A percentile compares a stretch with the other conserved stretches of the same genome.
These are phyloP conservation scores for Lophura nycthemera DNA, from an alignment of 2,113 vertebrate species.

Conservation along the genomic window DNA sequence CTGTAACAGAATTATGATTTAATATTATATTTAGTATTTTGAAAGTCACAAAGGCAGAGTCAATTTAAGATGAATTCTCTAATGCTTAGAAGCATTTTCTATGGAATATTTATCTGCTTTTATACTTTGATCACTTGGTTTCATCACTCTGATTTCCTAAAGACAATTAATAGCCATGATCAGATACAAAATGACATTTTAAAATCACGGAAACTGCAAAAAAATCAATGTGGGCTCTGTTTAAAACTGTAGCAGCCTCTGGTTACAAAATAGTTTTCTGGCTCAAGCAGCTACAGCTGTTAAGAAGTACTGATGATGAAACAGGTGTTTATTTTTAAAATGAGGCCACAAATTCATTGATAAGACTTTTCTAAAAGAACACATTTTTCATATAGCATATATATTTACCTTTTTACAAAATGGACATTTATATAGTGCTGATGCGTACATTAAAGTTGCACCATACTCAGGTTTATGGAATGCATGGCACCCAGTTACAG, in stretches of 20 bases:
- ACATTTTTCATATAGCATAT: background rate
- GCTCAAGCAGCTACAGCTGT: background rate
- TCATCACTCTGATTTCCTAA: background rate
- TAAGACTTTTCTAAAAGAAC: background rate
- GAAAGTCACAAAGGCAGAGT: background rate
- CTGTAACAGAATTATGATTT: background rate
- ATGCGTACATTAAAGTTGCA: background rate
- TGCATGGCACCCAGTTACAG: background rate
- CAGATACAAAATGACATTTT: background rate
- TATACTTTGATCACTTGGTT: background rate
- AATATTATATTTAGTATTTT: background rate
- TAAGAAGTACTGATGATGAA: background rate
- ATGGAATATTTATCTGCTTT: background rate
- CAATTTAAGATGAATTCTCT: background rate
- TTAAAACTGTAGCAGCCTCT: background rate
- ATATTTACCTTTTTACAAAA: slow-evolving; percentile 5
- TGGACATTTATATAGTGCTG: background rate
- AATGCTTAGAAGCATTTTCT: background rate
- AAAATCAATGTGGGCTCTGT: background rate
- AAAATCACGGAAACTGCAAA: background rate
- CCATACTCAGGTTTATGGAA: background rate
- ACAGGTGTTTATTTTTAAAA: slow-evolving; percentile 30
- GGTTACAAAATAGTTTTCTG: background rate
- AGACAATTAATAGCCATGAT: background rate
- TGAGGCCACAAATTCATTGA: background rate